A percentile compares a stretch with the other conserved stretches of the same genome.
Conservation (phyloP, 37 sponge, comb jelly and placozoan species). For the Eunapius fragilis region DNA sequence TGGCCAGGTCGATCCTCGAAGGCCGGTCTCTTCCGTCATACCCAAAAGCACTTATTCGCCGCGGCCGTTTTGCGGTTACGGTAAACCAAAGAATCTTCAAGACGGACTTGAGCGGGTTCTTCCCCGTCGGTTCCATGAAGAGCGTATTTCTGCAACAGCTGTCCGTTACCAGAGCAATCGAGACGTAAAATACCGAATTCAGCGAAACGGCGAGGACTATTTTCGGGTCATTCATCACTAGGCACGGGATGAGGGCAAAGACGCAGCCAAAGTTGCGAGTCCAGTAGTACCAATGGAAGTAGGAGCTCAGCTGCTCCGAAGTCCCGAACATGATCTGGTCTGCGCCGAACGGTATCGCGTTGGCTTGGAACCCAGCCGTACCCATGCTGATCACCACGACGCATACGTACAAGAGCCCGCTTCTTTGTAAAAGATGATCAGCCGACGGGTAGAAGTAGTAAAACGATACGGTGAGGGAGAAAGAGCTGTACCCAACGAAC, state of each 20-base stretch:
- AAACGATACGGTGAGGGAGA: conserved; percentile 3
- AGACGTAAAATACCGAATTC: not conserved
- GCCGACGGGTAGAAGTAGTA: not conserved
- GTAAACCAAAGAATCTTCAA: conserved; percentile 3
- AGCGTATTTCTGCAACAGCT: not conserved
- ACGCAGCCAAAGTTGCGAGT: conserved; percentile 42
- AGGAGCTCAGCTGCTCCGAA: conserved; percentile 45
- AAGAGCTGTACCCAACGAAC: conserved; percentile 14
- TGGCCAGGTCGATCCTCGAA: conserved; percentile 31
- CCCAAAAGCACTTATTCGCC: conserved; percentile 21
- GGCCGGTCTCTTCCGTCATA: not conserved
- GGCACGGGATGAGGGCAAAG: not conserved
- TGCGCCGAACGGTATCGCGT: conserved; percentile 45
- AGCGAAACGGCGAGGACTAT: not conserved
- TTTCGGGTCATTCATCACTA: not conserved
- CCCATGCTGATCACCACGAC: conserved; percentile 27
- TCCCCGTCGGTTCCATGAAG: not conserved
- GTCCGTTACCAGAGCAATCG: conserved; percentile 20
- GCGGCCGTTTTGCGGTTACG: conserved; percentile 8
- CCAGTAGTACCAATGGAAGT: conserved; percentile 75
- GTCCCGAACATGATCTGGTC: conserved; percentile 39
- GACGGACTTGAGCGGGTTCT: conserved; percentile 12
- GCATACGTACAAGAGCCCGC: not conserved
- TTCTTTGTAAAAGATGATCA: not conserved
- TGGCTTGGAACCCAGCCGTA: conserved; percentile 47